Base-by-base conservation (phyloP, 2,888 invertebrate genomes). In the Scelioninae gen. 2 region DNA sequence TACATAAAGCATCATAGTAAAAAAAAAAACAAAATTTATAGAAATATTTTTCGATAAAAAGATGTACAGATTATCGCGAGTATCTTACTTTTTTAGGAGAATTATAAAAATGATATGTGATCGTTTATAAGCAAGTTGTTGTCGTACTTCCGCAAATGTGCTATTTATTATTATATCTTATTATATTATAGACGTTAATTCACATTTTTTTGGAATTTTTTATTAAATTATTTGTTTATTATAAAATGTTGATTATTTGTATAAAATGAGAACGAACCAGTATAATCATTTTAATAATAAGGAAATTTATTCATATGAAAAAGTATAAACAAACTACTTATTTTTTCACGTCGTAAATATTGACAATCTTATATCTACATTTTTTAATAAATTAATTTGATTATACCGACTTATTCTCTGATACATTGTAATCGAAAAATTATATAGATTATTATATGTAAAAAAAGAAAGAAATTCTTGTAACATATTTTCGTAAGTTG, bases 401-500 rank as follows among this genome's bases (percentile, higher is more conserved):
- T 57, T 31, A 16, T 45, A 48, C 16, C 25, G 35, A 37, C 37
- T 46, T 35, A n/a, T 43, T 48, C n/a, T 50, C 19, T 7, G n/a
- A 31, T 39, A 10, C 18, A 18, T 43, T 31, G 3, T 57, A 43
- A 31, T 28, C 7, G 13, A 57, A 9, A 18, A 19, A 13, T 43
- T 57, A 43, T 43, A 57, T 53, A 39, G 19, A 53, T 28, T 57
- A 43, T 43, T 43, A 18, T 43, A 25, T 1, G 11, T 4, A 16
- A 39, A 39, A 50, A 25, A 48, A 25, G 28, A 28, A 61, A 28
- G 22, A 41, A 46, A 31, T 37, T 48, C 7, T 39, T 37, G 9
- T 58, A 43, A 58, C 18, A 35, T 68, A 68, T 68, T 68, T 68
- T 68, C 46, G 22, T 68, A 58, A 58, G 58, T 58, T 68, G 67